These are phyloP conservation scores for Piprites chloris DNA, from an alignment of 2,113 vertebrate species.

Conservation along the genomic window DNA sequence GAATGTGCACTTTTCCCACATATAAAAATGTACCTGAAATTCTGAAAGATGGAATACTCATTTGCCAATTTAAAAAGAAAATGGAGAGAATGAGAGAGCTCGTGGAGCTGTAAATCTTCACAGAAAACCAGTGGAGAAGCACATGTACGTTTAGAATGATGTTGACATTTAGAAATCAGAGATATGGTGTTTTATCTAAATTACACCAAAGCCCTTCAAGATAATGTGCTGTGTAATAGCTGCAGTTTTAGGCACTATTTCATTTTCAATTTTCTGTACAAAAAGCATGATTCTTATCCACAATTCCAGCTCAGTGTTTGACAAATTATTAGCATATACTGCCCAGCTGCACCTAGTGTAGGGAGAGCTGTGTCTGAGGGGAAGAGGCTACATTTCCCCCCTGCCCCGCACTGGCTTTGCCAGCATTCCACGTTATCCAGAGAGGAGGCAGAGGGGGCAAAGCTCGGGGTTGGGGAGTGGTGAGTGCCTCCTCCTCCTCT, in stretches of 20 bases:
- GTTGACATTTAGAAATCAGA: conserved; percentile 38
- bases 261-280: conserved; percentile 36
- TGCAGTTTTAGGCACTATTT: conserved; percentile 8
- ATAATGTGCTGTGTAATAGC: conserved; percentile 34
- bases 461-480: background rate
- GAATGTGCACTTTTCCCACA: background rate
- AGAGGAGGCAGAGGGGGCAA: no score
- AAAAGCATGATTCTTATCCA: conserved; percentile 22
- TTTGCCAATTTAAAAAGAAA: conserved; percentile 34
- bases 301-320: background rate
- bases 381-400: background rate
- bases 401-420: background rate
- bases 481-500: background rate
- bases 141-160: background rate
- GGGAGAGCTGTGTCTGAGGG: background rate
- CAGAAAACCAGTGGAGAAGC: background rate
- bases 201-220: conserved; percentile 35
- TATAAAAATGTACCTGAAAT: background rate
- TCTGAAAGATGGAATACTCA: background rate
- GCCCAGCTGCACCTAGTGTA: background rate
- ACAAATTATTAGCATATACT: background rate
- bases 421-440: fast-evolving
- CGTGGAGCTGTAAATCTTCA: background rate
- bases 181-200: conserved; percentile 11
- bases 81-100: background rate